Evolutionary conservation across 2,113 vertebrate species (phyloP).

Genomic region (Cisticola juncidis): DNA sequence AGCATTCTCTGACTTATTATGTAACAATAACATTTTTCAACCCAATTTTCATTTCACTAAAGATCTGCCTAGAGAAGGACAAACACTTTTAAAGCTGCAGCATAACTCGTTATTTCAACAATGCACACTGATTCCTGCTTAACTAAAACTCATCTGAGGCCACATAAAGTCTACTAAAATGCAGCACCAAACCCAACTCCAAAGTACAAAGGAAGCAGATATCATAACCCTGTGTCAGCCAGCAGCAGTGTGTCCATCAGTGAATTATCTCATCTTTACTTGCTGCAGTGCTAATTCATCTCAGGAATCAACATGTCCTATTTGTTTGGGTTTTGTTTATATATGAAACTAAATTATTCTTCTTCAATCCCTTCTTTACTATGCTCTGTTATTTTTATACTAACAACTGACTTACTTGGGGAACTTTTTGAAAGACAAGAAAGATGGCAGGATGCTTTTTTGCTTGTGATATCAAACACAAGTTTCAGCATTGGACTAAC

Average conservation of each 20-base stretch:
- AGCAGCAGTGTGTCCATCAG: background rate
- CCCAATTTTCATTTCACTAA: slow-evolving; percentile 6
- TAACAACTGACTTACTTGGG: background rate
- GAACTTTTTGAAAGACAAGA: background rate
- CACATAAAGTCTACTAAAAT: background rate
- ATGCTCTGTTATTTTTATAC: background rate
- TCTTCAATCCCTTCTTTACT: background rate
- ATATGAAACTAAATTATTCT: background rate
- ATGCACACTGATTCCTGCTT: background rate
- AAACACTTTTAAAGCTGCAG: background rate
- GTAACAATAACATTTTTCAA: slow-evolving; percentile 9
- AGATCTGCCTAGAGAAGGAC: background rate
- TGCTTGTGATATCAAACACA: background rate
- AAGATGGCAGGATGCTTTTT: background rate
- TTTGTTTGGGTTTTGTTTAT: background rate
- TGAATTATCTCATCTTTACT: background rate
- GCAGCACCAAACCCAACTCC: background rate
- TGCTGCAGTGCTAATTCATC: background rate
- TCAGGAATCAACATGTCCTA: background rate
- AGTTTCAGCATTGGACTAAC: background rate
- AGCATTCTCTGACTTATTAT: slow-evolving; percentile 11
- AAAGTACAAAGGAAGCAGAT: background rate
- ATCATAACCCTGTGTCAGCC: background rate
- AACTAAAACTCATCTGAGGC: background rate
- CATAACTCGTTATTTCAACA: background rate